Evolutionary conservation across 2,113 vertebrate species (phyloP).

Genomic region (Hystrix brachyura): DNA sequence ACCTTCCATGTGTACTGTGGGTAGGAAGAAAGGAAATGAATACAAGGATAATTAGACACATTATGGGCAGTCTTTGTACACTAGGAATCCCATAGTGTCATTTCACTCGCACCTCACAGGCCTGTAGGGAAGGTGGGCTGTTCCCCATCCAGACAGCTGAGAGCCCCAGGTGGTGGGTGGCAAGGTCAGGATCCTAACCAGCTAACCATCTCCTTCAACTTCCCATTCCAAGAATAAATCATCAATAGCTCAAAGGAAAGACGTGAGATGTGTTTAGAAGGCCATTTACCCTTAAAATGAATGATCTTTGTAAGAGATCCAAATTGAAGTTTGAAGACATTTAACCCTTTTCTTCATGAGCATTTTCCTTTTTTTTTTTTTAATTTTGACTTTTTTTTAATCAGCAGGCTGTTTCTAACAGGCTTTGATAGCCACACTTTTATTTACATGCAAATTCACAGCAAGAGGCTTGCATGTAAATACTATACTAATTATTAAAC

Average conservation of each 20-base stretch:
- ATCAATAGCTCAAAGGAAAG: background rate
- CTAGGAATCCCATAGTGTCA: background rate
- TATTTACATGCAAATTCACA: constrained; percentile 87
- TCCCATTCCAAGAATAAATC: background rate
- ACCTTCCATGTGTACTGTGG: background rate
- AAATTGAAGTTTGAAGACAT: background rate
- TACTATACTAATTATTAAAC: constrained; percentile 86
- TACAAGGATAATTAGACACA: background rate
- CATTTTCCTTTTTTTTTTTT: constrained; percentile 33
- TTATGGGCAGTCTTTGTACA: background rate
- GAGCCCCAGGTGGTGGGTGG: background rate
- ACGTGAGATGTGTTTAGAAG: background rate
- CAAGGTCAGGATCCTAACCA: background rate
- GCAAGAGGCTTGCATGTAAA: constrained; percentile 84
- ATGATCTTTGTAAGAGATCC: background rate
- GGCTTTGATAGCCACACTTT: constrained; percentile 78
- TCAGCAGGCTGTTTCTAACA: constrained; percentile 43
- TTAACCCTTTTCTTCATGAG: constrained; percentile 67
- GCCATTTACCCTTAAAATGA: background rate
- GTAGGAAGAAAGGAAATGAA: constrained; percentile 6
- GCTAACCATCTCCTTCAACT: background rate
- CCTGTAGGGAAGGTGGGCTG: background rate
- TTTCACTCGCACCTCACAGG: background rate
- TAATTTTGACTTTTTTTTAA: background rate
- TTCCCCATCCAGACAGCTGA: background rate